Percentiles rank a stretch among this genome's conserved stretches.
These are phyloP conservation scores for Archips crataeganus DNA, from an alignment of 2,888 invertebrate genomes.

Conservation along the genomic window DNA sequence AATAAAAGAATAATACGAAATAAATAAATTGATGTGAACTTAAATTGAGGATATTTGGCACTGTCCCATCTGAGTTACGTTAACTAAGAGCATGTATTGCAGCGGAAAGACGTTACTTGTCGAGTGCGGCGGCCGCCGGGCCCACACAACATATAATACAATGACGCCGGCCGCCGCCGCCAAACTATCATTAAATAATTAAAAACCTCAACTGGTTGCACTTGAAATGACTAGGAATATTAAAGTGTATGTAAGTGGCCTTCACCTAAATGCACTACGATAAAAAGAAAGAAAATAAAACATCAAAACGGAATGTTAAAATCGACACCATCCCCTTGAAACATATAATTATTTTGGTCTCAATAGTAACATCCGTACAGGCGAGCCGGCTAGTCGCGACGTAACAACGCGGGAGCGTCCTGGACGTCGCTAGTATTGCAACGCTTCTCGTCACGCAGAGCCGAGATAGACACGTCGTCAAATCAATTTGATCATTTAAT, in stretches of 20 bases:
- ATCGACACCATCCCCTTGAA: conserved; percentile 83
- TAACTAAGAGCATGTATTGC: conserved; percentile 67
- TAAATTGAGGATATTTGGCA: conserved; percentile 85
- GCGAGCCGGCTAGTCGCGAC: conserved; percentile 55
- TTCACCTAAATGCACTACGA: conserved; percentile 77
- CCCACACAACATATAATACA: conserved; percentile 79
- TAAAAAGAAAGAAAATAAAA: conserved; percentile 56
- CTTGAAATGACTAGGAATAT: conserved; percentile 85
- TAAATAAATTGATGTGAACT: conserved; percentile 78
- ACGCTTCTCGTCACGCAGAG: neutral
- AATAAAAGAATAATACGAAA: conserved; percentile 61
- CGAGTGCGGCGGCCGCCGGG: conserved; percentile 51
- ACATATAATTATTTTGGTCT: conserved; percentile 85
- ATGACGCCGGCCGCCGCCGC: conserved; percentile 55
- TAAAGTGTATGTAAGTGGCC: conserved; percentile 79
- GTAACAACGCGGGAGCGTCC: conserved; percentile 25
- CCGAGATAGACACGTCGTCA: neutral
- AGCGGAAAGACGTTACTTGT: conserved; percentile 50
- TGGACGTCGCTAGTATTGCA: neutral
- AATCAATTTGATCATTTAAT: conserved; percentile 20
- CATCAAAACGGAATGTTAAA: conserved; percentile 82
- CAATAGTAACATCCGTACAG: conserved; percentile 81
- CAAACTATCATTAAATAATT: conserved; percentile 69
- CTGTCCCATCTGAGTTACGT: conserved; percentile 76
- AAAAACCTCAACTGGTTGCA: conserved; percentile 84